Percentiles rank a stretch among this genome's conserved stretches.
Evolutionary conservation across 2,888 invertebrate species (phyloP).

Genomic region (Kuschelorhynchus macadamiae): DNA sequence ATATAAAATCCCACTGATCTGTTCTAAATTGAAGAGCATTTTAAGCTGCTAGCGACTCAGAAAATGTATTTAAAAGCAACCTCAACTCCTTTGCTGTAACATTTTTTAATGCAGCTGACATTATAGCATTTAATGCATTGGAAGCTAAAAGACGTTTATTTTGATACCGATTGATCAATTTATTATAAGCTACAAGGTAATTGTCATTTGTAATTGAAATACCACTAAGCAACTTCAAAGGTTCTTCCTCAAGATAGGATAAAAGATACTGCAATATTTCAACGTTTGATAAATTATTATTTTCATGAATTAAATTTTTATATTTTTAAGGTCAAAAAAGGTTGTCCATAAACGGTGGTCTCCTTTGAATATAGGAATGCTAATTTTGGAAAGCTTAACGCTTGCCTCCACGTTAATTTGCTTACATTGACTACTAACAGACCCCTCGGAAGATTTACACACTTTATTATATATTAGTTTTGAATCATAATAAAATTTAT

Average conservation of each 20-base stretch:
- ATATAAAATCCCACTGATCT: constrained; percentile 11
- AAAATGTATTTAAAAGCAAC: constrained; percentile 7
- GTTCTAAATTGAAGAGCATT: constrained; percentile 1
- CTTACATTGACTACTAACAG: too few relatives aligned
- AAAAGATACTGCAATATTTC: constrained; percentile 7
- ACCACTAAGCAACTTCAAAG: constrained; percentile 12
- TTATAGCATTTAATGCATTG: constrained; percentile 7
- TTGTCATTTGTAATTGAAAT: constrained; percentile 2
- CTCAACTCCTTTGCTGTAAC: constrained; percentile 10
- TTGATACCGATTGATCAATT: not conserved
- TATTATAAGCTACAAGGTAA: constrained; percentile 3
- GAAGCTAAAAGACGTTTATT: constrained; percentile 10
- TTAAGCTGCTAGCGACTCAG: constrained; percentile 13
- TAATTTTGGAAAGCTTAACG: not conserved
- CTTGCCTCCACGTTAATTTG: too few relatives aligned
- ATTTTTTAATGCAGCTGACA: constrained; percentile 12
- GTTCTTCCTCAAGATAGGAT: constrained; percentile 10
- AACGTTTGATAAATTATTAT: not conserved
- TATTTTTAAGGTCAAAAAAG: constrained; percentile 9
- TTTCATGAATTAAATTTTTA: constrained; percentile 11
- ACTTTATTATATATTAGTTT: not conserved
- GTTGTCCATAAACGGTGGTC: not conserved
- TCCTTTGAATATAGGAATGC: not conserved
- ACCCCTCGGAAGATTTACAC: not conserved
- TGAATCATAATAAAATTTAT: not conserved